Evolutionary conservation across 2,888 invertebrate genomes (phyloP).

Genomic region (Agrotis ipsilon): DNA sequence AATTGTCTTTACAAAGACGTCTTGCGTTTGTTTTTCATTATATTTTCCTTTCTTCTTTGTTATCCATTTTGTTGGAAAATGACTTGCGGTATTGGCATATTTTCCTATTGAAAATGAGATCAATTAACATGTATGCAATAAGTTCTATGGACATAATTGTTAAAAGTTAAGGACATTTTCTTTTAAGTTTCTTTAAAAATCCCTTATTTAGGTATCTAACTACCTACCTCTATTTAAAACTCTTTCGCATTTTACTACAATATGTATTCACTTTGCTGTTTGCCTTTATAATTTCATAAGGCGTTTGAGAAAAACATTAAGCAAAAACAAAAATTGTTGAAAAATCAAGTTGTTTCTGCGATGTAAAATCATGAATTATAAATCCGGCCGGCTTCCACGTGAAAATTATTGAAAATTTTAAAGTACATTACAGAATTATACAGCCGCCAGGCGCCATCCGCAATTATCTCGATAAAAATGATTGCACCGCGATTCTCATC

Average conservation of each 20-base stretch:
- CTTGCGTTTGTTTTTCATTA: constrained; percentile 1
- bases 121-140: too few species aligned
- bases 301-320: constrained; percentile 8
- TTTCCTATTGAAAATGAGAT: not conserved
- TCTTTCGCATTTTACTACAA: too few species aligned
- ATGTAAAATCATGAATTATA: constrained; percentile 23
- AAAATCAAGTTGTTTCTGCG: constrained; percentile 1
- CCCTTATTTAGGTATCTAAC: too few species aligned
- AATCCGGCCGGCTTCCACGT: constrained; percentile 26
- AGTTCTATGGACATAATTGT: too few species aligned
- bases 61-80: not conserved
- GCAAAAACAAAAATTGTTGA: not conserved
- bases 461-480: constrained; percentile 77
- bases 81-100: not conserved
- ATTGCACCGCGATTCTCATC: constrained; percentile 73
- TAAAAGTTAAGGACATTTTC: not conserved
- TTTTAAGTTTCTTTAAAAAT: too few species aligned
- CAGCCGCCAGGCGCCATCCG: constrained; percentile 70
- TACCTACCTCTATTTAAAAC: too few species aligned
- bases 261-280: not conserved
- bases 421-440: constrained; percentile 59
- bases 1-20: constrained; percentile 6
- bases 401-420: constrained; percentile 56
- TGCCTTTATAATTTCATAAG: constrained; percentile 13
- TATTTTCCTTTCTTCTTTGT: not conserved